Percentiles rank a stretch among this genome's conserved stretches.
phyloP scores from a whole-genome alignment of 2,888 invertebrate species.

The Hoplodrina blanda region DNA sequence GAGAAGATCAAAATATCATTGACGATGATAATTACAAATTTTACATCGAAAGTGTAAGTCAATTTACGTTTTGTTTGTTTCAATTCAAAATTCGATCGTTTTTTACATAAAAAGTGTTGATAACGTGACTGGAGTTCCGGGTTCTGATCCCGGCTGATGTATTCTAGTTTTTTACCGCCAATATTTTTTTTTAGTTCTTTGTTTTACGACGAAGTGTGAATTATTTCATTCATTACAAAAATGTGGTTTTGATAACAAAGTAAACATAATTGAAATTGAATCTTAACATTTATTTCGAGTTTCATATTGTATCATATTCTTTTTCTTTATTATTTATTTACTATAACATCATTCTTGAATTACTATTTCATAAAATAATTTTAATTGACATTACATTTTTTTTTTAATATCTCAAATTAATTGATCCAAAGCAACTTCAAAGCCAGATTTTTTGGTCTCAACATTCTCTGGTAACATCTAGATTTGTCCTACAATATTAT shows the following conservation, averaged over 20 bases:
- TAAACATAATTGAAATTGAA: slow-evolving; percentile 8
- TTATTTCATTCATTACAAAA: not conserved
- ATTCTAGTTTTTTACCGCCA: slow-evolving; percentile 29
- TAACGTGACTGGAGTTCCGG: slow-evolving; percentile 56
- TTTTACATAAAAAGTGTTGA: slow-evolving; percentile 57
- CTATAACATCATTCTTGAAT: not conserved
- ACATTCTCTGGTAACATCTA: too few species aligned
- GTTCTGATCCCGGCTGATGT: slow-evolving; percentile 38
- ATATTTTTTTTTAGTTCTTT: not conserved
- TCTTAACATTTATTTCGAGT: not conserved
- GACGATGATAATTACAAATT: slow-evolving; percentile 85
- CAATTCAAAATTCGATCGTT: slow-evolving; percentile 58
- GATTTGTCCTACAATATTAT: too few species aligned
- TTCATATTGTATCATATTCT: not conserved
- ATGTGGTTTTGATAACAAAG: not conserved
- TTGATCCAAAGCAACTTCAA: too few species aligned
- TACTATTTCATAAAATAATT: not conserved
- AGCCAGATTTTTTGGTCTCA: too few species aligned
- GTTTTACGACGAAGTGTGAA: not conserved
- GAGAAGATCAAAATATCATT: slow-evolving; percentile 81
- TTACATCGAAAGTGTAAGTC: slow-evolving; percentile 85
- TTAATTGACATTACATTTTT: too few species aligned
- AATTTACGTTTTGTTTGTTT: slow-evolving; percentile 20
- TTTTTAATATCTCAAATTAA: too few species aligned
- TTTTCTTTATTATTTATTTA: not conserved